Evolutionary conservation across 1,140 invertebrate genomes (phyloP).

Genomic region (Dinoponera quadriceps): DNA sequence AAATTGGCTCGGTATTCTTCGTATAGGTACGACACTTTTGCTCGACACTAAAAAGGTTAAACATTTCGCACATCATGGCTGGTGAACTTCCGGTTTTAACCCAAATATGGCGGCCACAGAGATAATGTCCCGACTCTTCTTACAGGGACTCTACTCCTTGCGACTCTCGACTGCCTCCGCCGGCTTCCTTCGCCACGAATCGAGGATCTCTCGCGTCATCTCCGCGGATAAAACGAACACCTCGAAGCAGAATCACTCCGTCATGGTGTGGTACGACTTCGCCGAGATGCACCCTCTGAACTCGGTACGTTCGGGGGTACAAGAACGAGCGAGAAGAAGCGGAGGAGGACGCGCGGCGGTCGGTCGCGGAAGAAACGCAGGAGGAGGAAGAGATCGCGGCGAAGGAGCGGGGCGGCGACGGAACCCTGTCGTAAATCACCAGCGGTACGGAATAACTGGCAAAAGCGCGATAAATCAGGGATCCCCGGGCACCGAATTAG

Average conservation of each 20-base stretch:
- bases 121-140: too few relatives aligned
- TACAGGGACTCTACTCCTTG: neutral
- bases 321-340: slow-evolving; percentile 40
- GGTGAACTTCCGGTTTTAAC: too few relatives aligned
- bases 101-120: too few relatives aligned
- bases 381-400: slow-evolving; percentile 34
- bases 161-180: neutral
- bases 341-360: slow-evolving; percentile 19
- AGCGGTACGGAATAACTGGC: slow-evolving; percentile 76
- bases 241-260: neutral
- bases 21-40: too few relatives aligned
- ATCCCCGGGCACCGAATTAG: slow-evolving; percentile 81
- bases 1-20: too few relatives aligned
- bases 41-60: too few relatives aligned
- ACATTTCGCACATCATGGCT: too few relatives aligned
- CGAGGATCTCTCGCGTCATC: slow-evolving; percentile 8
- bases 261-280: slow-evolving; percentile 20
- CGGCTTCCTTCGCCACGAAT: neutral
- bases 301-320: neutral
- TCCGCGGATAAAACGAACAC: neutral
- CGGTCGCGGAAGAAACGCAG: slow-evolving; percentile 48
- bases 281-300: slow-evolving; percentile 39
- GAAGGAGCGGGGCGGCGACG: slow-evolving; percentile 55
- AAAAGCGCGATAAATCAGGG: slow-evolving; percentile 83
- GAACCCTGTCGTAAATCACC: slow-evolving; percentile 77